Evolutionary conservation across 2,113 vertebrate genomes (phyloP), one percentile per base, ranked within the genome.

Genomic region (Pao palembangensis): DNA sequence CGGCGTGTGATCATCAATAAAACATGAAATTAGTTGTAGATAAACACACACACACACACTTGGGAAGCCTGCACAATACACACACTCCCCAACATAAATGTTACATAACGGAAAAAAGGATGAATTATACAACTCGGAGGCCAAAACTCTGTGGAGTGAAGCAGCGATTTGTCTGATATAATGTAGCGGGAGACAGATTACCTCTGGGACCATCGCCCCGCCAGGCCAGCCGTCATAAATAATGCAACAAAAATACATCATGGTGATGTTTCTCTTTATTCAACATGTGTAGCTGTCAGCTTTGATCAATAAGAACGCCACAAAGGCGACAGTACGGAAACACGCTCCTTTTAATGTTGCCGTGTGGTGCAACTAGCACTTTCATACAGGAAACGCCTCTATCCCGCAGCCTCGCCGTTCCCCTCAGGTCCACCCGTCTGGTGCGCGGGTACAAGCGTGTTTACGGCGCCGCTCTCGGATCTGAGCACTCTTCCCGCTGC

Each of bases 271-370:
- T 86, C 77, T 78, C 80, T 88, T 88, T 87, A 88, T 83, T 79
- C 79, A 86, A 88, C 89, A 87, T 85, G 82, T 89, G 85, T 88
- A 87, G 85, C 88, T 89, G 89, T 88, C 89, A 88, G 65, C 83
- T 88, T 85, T 89, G 89, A 90, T 89, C 84, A 88, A 89, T 88
- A 85, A 43, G 50, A 78, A 72, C 55, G n/a, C 79, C 73, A 70
- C 72, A 71, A 71, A 79, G 76, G 79, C 71, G 12, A 71, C 42
- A 63, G 67, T 60, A 74, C 75, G 78, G 62, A 80, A 81, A 84
- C 78, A 82, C 67, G n/a, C 10, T 17, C 15, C 50, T 28, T 19
- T 12, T 12, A 38, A 28, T 44, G 43, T 17, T 17, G 43, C 43
- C 16, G 43, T 44, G 43, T 6, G 43, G 25, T 7, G 65, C 31